Base-by-base conservation (phyloP, 2,113 vertebrate genomes). In the Echinops telfairi region DNA sequence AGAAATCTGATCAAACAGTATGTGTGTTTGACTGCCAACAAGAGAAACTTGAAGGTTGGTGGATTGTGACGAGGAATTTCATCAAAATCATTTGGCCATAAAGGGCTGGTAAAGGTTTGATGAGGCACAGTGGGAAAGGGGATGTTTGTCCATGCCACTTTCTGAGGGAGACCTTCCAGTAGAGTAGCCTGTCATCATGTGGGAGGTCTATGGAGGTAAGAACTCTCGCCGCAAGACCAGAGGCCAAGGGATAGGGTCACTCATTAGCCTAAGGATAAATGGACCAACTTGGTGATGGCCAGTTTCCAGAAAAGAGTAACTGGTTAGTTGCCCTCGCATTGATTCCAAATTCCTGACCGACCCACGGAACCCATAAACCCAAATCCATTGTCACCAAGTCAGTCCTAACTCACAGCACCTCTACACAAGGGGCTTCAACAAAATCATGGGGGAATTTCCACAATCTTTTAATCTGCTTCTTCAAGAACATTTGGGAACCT, bases 1-100 rank as follows among this genome's bases (percentile, higher is more conserved):
- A 83, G 89, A 85, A 83, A 81, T 92, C 38, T 53, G 47, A 66
- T 77, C 66, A 71, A 53, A 85, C 11, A 53, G 20, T 31, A 4
- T 29, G 33, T 19, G 86, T 38, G 1, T 70, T 33, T 90, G 70
- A 73, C 36, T 62, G 64, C n/a, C 31, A 58, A 86, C n/a, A 62
- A n/a, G 10, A 73, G 38, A 36, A 25, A 76, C 64, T 77, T 14
- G 3, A 31, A 43, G 20, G 75, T 76, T 75, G 4, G 14, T 23
- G 68, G 47, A 23, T 36, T 19, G 62, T 23, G 22, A 22, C 4
- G n/a, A 62, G 73, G 16, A 53, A 23, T 36, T 93, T 70, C 23
- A 0, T 5, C 20, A 62, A 73, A 83, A 31, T 16, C 4, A 27
- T 29, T 40, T 38, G 19, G 23, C 71, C 27, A 36, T 33, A 80